A percentile compares a stretch with the other conserved stretches of the same genome.
These are phyloP conservation scores for Sebastiscus tertius DNA, from an alignment of 2,797 vertebrate genomes.

Conservation along the genomic window DNA sequence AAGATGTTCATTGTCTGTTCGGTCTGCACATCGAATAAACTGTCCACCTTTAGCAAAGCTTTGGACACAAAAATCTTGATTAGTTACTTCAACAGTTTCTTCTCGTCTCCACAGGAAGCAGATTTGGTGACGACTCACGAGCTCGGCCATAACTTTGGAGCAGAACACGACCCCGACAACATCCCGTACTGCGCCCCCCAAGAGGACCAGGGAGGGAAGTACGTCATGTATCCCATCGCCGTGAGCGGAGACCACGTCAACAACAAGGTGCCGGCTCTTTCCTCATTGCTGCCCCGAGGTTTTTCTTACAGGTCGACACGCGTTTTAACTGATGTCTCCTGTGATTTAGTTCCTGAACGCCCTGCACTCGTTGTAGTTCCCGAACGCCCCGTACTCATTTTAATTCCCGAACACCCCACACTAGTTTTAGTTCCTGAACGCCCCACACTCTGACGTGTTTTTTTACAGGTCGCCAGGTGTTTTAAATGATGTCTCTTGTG, in stretches of 20 bases:
- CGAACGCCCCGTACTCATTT: no score
- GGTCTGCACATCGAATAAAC: not conserved
- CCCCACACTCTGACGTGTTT: no score
- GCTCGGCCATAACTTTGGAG: slow-evolving; percentile 96
- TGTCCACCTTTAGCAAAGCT: not conserved
- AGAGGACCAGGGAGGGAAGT: slow-evolving; percentile 95
- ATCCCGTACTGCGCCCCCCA: slow-evolving; percentile 89
- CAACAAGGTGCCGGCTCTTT: slow-evolving; percentile 87
- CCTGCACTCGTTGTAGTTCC: no score
- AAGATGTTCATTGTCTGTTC: not conserved
- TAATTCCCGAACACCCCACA: no score
- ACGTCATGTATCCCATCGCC: slow-evolving; percentile 97
- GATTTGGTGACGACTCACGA: slow-evolving; percentile 97
- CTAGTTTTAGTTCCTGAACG: no score
- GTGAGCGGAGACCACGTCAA: slow-evolving; percentile 97
- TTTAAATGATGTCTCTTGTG: no score
- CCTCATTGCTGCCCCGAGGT: not conserved
- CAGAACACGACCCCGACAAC: slow-evolving; percentile 94
- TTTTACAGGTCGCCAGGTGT: no score
- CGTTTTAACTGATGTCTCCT: not conserved
- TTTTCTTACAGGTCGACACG: not conserved
- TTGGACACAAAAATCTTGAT: no score
- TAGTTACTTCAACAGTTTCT: not conserved
- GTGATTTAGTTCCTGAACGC: no score
- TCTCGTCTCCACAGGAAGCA: slow-evolving; percentile 85